Evolutionary conservation across 2,113 vertebrate genomes (phyloP).

Genomic region (Bos taurus): ARS-UCD2.0 NC_037337.1:25677001-25677500

Average conservation of each 20-base stretch:
- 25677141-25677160: conserved; percentile 29
- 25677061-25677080: conserved; percentile 51
- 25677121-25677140: conserved; percentile 28
- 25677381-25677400: not conserved
- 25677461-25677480: not conserved
- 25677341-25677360: not conserved
- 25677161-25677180: conserved; percentile 16
- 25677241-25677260: not conserved
- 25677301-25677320: not conserved
- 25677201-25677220: not conserved
- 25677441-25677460: not conserved
- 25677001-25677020: conserved; percentile 83
- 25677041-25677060: not conserved
- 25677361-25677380: conserved; percentile 26
- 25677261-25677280: not conserved
- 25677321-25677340: not conserved
- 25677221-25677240: too few relatives aligned
- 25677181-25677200: not conserved
- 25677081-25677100: not conserved
- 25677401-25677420: not conserved
- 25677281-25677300: not conserved
- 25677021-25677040: not conserved
- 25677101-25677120: conserved; percentile 75
- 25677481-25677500: not conserved
- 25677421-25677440: conserved; percentile 1